These are phyloP conservation scores for Cryptophagus acutangulus DNA, from an alignment of 2,888 invertebrate species.

Conservation along the genomic window DNA sequence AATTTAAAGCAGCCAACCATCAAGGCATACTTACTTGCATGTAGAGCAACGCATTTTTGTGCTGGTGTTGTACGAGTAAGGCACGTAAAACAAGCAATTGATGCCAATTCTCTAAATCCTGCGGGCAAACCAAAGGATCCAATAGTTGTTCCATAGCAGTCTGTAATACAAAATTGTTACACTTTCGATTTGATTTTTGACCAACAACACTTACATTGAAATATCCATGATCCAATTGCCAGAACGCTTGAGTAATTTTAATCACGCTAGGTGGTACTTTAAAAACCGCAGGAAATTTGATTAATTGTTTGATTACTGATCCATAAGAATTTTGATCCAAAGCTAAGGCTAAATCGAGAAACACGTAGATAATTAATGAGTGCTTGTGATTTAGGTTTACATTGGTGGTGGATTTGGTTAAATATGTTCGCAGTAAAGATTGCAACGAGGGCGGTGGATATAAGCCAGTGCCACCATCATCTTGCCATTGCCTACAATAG, in stretches of 20 bases:
- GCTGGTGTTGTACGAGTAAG: constrained; percentile 62
- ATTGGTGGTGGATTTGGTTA: constrained; percentile 59
- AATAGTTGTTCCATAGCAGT: constrained; percentile 62
- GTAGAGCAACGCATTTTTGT: constrained; percentile 67
- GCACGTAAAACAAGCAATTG: constrained; percentile 65
- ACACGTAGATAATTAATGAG: constrained; percentile 71
- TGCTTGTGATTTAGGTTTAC: constrained; percentile 68
- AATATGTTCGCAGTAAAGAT: constrained; percentile 68
- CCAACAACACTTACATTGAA: constrained; percentile 59
- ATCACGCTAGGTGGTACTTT: constrained; percentile 68
- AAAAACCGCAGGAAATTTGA: constrained; percentile 77
- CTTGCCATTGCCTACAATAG: constrained; percentile 57
- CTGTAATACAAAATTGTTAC: constrained; percentile 45
- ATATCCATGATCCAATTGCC: constrained; percentile 84
- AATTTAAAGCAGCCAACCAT: constrained; percentile 50
- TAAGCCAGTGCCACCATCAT: constrained; percentile 58
- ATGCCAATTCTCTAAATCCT: constrained; percentile 65
- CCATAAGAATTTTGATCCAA: constrained; percentile 58
- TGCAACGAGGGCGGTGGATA: constrained; percentile 85
- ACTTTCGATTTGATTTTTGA: constrained; percentile 8
- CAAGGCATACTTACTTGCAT: constrained; percentile 59
- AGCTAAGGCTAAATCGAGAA: constrained; percentile 73
- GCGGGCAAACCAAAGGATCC: constrained; percentile 54
- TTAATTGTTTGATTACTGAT: constrained; percentile 63
- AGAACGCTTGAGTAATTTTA: constrained; percentile 79